Evolutionary conservation across 1,140 invertebrate genomes (phyloP).

Genomic region (Penaeus japonicus): DNA sequence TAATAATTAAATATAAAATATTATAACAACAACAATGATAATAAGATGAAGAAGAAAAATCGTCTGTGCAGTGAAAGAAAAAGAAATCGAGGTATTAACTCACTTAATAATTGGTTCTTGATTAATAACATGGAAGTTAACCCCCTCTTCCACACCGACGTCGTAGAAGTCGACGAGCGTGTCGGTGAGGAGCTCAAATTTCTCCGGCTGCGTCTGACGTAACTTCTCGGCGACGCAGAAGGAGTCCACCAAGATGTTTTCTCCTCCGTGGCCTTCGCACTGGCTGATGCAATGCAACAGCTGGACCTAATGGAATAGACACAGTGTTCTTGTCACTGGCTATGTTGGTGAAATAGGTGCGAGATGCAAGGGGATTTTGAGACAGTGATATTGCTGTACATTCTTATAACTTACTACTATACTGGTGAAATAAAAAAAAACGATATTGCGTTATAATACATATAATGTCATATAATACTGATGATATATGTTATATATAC

Average conservation of each 20-base stretch:
- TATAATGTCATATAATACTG: too few relatives aligned
- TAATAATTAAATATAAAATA: too few relatives aligned
- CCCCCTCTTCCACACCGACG: background rate
- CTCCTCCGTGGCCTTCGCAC: background rate
- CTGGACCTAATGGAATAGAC: background rate
- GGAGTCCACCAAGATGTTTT: constrained; percentile 11
- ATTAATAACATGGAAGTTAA: background rate
- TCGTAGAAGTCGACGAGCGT: background rate
- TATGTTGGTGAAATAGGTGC: too few relatives aligned
- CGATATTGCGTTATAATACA: too few relatives aligned
- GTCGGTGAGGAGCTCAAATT: background rate
- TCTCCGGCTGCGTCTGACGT: constrained; percentile 62
- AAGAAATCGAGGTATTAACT: background rate
- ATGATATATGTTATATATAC: too few relatives aligned
- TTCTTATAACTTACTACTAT: too few relatives aligned
- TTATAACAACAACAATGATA: too few relatives aligned
- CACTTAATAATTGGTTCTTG: background rate
- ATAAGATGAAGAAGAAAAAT: too few relatives aligned
- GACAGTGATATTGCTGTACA: too few relatives aligned
- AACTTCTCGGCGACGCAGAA: constrained; percentile 70
- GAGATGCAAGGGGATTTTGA: too few relatives aligned
- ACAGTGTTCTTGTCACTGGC: background rate
- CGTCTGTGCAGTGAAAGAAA: too few relatives aligned
- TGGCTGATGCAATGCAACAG: constrained; percentile 4
- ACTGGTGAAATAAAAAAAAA: too few relatives aligned